Evolutionary conservation across 1,140 invertebrate species (phyloP), one percentile per base, ranked within the genome.

Genomic region (Drosophila repleta): DNA sequence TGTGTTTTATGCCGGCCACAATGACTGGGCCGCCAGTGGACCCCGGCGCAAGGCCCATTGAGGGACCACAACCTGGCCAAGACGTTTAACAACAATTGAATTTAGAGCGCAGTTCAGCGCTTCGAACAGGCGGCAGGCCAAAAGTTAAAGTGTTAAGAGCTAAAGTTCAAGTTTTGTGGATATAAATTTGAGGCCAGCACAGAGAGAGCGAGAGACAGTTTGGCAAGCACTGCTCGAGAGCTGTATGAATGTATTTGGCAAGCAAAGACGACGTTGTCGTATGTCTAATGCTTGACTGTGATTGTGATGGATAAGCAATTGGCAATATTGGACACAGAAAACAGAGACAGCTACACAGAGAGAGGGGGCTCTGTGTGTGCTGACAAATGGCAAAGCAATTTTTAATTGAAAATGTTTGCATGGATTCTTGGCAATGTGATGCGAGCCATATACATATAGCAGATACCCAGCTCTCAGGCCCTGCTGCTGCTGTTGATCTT

Each of bases 391-490:
- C 82, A 85, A 48, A 66, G 82, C 74, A 87, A 75, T 78, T 85
- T 85, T 85, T 85, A 85, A 85, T 85, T 85, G 82, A 85, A 85
- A 87, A 87, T 85, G 82, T 88, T 82, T 79, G 82, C 83, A 81
- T 87, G 82, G 69, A 87, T 84, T 85, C 76, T 70, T 74, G 76
- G 64, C 81, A 84, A 76, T 79, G 76, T 63, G 76, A 79, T 69
- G 79, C 45, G 55, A 74, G 66, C 68, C 73, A 52, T 74, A 48
- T 67, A 24, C 37, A 21, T 11, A 35, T 11, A 6, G n/a, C 15
- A 35, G 39, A 5, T 15, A 20, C 29, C 62, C 18, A 37, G 43
- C 48, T 49, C 11, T 26, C 24, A 5, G 21, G 5, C 18, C 11
- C 21, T 8, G 0, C 39, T 1, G 39, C 53, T 48, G 56, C 48